Conservation (phyloP, 2,888 invertebrate species). For the Pseudococcus jackbeardsleyi region DNA sequence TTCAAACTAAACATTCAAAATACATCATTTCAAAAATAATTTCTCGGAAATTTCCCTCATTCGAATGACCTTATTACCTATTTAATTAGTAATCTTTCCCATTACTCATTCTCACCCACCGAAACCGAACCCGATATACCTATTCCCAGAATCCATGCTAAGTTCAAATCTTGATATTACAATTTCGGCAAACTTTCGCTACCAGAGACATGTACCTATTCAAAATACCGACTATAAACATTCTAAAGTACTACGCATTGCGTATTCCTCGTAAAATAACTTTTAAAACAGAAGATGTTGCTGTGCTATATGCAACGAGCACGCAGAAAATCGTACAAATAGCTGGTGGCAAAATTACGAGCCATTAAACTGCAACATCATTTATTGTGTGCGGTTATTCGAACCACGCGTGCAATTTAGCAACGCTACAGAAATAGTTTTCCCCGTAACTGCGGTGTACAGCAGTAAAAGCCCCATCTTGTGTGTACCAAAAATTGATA, state of each 20-base stretch:
- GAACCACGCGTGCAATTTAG: conserved; percentile 38
- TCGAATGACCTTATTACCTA: too few species aligned
- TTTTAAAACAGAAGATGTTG: conserved; percentile 13
- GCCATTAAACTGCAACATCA: conserved; percentile 47
- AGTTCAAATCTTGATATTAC: not conserved
- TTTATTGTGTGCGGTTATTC: conserved; percentile 41
- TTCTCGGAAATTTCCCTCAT: too few species aligned
- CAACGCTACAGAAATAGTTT: conserved; percentile 25
- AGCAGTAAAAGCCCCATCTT: conserved; percentile 7
- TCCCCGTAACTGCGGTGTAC: not conserved
- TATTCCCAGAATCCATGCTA: not conserved
- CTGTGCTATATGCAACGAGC: not conserved
- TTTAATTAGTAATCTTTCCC: too few species aligned
- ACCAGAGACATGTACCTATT: not conserved
- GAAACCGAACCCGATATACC: too few species aligned
- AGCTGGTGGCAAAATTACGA: conserved; percentile 37
- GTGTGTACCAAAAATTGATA: conserved; percentile 29
- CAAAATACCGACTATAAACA: not conserved
- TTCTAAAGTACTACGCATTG: conserved; percentile 11
- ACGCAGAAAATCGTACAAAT: conserved; percentile 17
- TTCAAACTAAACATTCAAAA: too few species aligned
- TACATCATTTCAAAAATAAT: too few species aligned
- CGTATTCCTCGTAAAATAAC: conserved; percentile 20
- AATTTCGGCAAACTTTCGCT: not conserved
- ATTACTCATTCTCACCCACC: not conserved